These are phyloP conservation scores for Zeuzera pyrina DNA, from an alignment of 2,888 invertebrate genomes.

Conservation along the genomic window DNA sequence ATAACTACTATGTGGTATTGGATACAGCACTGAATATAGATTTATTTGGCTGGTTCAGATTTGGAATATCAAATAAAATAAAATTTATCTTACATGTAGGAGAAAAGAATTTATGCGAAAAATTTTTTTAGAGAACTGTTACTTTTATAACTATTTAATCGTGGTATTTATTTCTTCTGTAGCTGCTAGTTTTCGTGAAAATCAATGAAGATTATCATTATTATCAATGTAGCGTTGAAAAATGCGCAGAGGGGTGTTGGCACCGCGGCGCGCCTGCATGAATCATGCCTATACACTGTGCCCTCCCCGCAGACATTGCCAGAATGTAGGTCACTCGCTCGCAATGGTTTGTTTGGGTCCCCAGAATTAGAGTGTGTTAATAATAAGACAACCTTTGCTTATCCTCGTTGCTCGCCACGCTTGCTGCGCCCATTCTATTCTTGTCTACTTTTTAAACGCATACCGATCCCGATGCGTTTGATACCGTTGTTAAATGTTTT, in stretches of 20 bases:
- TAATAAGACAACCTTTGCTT: slow-evolving; percentile 64
- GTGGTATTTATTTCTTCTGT: too few relatives aligned
- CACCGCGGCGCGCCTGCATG: slow-evolving; percentile 31
- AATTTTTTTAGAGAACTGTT: too few relatives aligned
- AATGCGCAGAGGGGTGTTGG: slow-evolving; percentile 14
- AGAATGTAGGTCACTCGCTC: slow-evolving; percentile 64
- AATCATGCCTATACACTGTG: slow-evolving; percentile 49
- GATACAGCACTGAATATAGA: too few relatives aligned
- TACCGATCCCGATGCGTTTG: slow-evolving; percentile 27
- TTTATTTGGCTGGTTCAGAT: too few relatives aligned
- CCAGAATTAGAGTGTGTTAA: slow-evolving; percentile 63
- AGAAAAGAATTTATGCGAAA: too few relatives aligned
- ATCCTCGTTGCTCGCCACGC: slow-evolving; percentile 25
- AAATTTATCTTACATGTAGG: too few relatives aligned
- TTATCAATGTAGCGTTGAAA: too few relatives aligned
- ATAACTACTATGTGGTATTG: too few relatives aligned
- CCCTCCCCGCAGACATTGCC: slow-evolving; percentile 40
- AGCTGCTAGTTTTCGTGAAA: too few relatives aligned
- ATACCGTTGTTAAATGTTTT: neutral
- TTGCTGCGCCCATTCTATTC: slow-evolving; percentile 36
- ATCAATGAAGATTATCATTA: too few relatives aligned
- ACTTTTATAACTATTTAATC: too few relatives aligned
- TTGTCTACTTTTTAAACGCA: slow-evolving; percentile 33
- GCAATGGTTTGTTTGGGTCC: slow-evolving; percentile 71
- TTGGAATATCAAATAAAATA: too few relatives aligned